phyloP scores from a whole-genome alignment of 2,113 vertebrate species.

The Coptodon bakossiorum region DNA sequence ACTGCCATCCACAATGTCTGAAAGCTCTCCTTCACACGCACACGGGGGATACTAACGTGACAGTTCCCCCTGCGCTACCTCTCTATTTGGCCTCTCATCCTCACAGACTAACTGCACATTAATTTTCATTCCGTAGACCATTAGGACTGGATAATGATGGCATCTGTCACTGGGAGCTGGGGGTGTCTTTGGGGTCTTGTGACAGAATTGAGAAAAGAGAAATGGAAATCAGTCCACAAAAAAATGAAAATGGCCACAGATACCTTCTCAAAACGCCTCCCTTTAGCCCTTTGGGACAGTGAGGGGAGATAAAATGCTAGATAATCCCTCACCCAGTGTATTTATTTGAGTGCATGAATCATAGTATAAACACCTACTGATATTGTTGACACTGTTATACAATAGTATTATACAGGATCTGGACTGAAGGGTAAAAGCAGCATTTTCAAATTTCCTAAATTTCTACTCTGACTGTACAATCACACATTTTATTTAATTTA shows the following conservation, averaged over 20 bases:
- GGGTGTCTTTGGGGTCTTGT: conserved; percentile 8
- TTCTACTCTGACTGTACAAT: not conserved
- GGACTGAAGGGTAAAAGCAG: not conserved
- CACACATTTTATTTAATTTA: not conserved
- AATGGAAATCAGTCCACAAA: conserved; percentile 22
- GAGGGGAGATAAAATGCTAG: not conserved
- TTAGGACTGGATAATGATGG: conserved; percentile 38
- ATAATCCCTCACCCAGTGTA: not conserved
- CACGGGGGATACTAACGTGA: conserved; percentile 15
- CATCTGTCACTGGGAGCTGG: conserved; percentile 40
- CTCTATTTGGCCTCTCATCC: conserved; percentile 28
- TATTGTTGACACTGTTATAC: not conserved
- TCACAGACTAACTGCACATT: conserved; percentile 36
- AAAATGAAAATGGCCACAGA: not conserved
- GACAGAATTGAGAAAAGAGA: conserved; percentile 4
- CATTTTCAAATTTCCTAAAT: not conserved
- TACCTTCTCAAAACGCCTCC: not conserved
- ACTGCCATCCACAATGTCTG: conserved; percentile 29
- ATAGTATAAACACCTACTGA: not conserved
- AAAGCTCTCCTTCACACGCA: conserved; percentile 16
- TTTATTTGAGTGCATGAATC: conserved; percentile 6
- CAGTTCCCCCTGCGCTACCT: conserved; percentile 4
- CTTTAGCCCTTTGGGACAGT: not conserved
- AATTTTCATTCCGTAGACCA: conserved; percentile 38
- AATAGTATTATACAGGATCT: not conserved